Evolutionary conservation across 2,797 vertebrate species (phyloP), one percentile per base, ranked within the genome.

Genomic region (Centropyge bicolor): DNA sequence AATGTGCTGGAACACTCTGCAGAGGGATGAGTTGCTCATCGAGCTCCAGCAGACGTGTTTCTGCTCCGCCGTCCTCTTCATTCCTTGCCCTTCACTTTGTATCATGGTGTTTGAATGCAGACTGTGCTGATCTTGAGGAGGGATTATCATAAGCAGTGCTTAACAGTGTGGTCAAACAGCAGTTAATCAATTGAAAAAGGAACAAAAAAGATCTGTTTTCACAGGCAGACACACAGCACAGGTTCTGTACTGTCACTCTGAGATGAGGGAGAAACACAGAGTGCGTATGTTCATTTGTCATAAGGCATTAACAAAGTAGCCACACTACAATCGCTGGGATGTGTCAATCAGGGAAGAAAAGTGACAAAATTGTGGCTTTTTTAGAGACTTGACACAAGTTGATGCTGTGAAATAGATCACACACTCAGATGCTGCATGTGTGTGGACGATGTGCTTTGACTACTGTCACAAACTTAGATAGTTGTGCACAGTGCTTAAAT

Each of bases 1-100:
- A 97, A 96, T 96, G 96, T 96, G 96, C 95, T 96, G 94, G 94
- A 96, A 96, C 96, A 93, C 77, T 93, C 94, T 92, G 94, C 93
- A 93, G 95, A 93, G 93, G 95, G 96, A 97, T 95, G 96, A 97
- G 96, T 96, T 96, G 96, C 95, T 96, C 96, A 96, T 8, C 46
- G 68, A 60, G 38, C 36, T 0, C 0, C 51, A 8, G 45, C 57
- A 4, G 24, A 8, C 16, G 22, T 13, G 9, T 72, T 68, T 55
- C 19, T 38, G 1, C 3, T 1, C 12, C 35, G 0, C 65, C 0
- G 1, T 62, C 59, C 89, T 69, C 48, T 76, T 43, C 7, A 88
- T 93, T 93, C 87, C 90, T 94, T 74, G 76, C 75, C 89, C 68
- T 92, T 66, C 41, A 51, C 57, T 81, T 81, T 89, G 74, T 89